phyloP scores from a whole-genome alignment of 1,140 invertebrate species.

The Tetragnatha versicolor region DNA sequence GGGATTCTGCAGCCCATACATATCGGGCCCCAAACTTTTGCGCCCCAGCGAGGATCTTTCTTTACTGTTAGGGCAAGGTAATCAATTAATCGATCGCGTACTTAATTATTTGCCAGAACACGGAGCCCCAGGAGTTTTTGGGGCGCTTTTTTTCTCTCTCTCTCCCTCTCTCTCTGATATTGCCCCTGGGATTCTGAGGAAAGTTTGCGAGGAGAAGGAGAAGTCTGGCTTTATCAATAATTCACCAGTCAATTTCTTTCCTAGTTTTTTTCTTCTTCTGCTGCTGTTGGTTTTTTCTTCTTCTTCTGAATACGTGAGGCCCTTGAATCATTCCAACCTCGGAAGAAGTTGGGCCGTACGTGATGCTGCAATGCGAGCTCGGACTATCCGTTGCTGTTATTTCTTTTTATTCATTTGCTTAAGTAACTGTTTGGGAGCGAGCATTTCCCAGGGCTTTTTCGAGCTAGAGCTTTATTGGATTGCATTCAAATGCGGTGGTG shows the following conservation, averaged over 20 bases:
- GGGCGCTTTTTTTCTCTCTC: constrained; percentile 3
- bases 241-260: constrained; percentile 24
- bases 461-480: constrained; percentile 15
- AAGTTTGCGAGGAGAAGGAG: constrained; percentile 49
- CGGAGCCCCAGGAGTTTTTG: constrained; percentile 51
- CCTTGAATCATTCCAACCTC: constrained; percentile 16
- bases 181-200: constrained; percentile 41
- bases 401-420: constrained; percentile 37
- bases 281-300: not conserved
- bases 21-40: constrained; percentile 21
- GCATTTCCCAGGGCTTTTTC: constrained; percentile 11
- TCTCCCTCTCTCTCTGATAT: constrained; percentile 40
- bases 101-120: constrained; percentile 55
- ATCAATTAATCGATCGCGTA: constrained; percentile 55
- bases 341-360: constrained; percentile 16
- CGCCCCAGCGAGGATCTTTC: constrained; percentile 44
- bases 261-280: not conserved
- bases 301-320: constrained; percentile 49
- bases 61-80: constrained; percentile 47
- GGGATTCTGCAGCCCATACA: constrained; percentile 43
- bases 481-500: constrained; percentile 11
- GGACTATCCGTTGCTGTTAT: not conserved
- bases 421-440: constrained; percentile 41
- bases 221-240: constrained; percentile 55
- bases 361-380: constrained; percentile 19